Conservation (phyloP, 2,797 vertebrate genomes). For the Aselliscus stoliczkanus region DNA sequence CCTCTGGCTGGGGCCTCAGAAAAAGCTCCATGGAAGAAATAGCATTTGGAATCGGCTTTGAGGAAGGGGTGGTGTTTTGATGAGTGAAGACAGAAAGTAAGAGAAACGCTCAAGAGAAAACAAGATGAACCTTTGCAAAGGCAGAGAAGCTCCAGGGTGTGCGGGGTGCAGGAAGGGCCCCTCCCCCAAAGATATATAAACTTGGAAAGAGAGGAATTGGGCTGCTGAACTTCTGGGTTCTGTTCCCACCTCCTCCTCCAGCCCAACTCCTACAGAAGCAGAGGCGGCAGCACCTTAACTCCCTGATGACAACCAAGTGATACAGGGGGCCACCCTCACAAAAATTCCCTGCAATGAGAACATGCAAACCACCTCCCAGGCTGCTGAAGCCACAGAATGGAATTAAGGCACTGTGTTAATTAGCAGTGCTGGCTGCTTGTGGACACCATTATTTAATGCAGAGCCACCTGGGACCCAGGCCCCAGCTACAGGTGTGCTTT, state of each 20-base stretch:
- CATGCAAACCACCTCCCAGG: background rate
- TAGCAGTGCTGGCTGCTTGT: background rate
- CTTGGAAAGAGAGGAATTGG: background rate
- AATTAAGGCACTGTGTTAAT: background rate
- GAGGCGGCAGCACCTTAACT: slow-evolving; percentile 3
- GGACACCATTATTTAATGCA: background rate
- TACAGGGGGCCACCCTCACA: background rate
- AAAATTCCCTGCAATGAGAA: background rate
- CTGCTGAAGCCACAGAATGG: background rate
- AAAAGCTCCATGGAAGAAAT: background rate
- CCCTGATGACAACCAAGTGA: background rate
- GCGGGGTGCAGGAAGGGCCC: background rate
- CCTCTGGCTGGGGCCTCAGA: background rate
- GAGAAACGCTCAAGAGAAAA: background rate
- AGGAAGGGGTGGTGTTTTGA: background rate
- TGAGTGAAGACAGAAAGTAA: background rate
- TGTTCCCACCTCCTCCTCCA: background rate
- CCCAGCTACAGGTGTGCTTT: background rate
- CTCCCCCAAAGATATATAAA: background rate
- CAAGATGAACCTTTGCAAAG: background rate
- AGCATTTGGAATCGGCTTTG: background rate
- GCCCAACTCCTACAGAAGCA: background rate
- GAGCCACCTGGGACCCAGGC: background rate
- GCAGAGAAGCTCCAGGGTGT: background rate
- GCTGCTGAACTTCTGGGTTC: background rate